Evolutionary conservation across 2,888 invertebrate species (phyloP).

Genomic region (Cosmia pyralina): DNA sequence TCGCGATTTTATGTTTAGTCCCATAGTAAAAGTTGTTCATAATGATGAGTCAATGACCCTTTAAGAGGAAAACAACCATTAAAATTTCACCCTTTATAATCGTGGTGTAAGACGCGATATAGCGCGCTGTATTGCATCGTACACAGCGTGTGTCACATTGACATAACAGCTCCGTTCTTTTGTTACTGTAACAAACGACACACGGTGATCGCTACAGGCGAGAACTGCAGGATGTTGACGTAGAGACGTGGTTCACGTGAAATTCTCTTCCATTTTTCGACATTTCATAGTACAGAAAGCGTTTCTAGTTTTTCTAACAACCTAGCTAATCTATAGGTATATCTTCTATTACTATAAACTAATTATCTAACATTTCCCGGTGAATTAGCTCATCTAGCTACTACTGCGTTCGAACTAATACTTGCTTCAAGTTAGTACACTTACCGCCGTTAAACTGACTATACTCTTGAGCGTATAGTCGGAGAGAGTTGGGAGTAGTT

Average conservation of each 20-base stretch:
- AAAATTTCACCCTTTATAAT: too few species aligned
- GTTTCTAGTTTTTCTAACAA: not conserved
- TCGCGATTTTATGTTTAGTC: too few species aligned
- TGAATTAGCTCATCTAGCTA: not conserved
- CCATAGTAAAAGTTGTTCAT: too few species aligned
- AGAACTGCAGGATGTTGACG: not conserved
- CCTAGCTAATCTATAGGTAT: not conserved
- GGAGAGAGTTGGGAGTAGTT: too few species aligned
- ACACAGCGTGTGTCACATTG: not conserved
- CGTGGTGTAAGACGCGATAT: not conserved
- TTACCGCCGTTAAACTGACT: not conserved
- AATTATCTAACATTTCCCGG: too few species aligned
- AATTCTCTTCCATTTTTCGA: not conserved
- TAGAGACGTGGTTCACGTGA: not conserved
- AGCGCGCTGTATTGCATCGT: not conserved
- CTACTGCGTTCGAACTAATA: slow-evolving; percentile 14
- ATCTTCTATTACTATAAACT: not conserved
- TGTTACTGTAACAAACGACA: not conserved
- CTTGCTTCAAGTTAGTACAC: slow-evolving; percentile 11
- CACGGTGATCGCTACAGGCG: not conserved
- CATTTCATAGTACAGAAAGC: not conserved
- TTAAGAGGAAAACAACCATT: too few species aligned
- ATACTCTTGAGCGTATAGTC: too few species aligned
- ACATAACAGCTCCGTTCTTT: not conserved
- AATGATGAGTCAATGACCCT: too few species aligned